Evolutionary conservation across 2,888 invertebrate species (phyloP).

Genomic region (Aplocera efformata): DNA sequence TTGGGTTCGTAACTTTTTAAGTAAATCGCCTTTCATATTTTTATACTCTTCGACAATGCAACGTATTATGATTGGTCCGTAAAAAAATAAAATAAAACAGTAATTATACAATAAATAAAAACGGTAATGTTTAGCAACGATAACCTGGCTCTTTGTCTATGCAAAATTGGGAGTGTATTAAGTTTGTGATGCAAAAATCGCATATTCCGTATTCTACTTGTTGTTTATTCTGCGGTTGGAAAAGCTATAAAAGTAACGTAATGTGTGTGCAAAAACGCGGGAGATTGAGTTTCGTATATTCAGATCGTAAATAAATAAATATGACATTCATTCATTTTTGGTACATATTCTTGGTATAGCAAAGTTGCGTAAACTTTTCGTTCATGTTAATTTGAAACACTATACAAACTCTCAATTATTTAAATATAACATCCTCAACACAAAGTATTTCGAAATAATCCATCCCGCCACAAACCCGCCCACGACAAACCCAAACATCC

Average conservation of each 20-base stretch:
- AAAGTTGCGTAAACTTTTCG: no score
- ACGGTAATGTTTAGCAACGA: neutral
- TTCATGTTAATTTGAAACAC: neutral
- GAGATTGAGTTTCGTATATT: conserved; percentile 11
- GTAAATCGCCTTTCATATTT: no score
- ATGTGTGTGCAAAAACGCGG: conserved; percentile 17
- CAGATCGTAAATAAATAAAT: no score
- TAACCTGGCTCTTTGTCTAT: conserved; percentile 5
- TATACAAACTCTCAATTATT: neutral
- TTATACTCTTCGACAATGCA: no score
- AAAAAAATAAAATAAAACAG: no score
- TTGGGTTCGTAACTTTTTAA: no score
- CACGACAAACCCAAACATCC: conserved; percentile 18
- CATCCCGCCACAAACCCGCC: neutral
- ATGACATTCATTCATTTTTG: no score
- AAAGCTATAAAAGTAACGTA: conserved; percentile 5
- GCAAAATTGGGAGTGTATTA: conserved; percentile 14
- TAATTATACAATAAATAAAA: no score
- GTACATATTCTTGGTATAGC: no score
- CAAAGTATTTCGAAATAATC: neutral
- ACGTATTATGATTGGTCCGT: no score
- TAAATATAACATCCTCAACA: neutral
- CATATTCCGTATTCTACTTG: conserved; percentile 16
- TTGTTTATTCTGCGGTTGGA: conserved; percentile 19
- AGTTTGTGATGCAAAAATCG: conserved; percentile 19